Evolutionary conservation across 23 tunicate species (phyloP), one percentile per base, ranked within the genome.

Genomic region (Diplosoma virens): DNA sequence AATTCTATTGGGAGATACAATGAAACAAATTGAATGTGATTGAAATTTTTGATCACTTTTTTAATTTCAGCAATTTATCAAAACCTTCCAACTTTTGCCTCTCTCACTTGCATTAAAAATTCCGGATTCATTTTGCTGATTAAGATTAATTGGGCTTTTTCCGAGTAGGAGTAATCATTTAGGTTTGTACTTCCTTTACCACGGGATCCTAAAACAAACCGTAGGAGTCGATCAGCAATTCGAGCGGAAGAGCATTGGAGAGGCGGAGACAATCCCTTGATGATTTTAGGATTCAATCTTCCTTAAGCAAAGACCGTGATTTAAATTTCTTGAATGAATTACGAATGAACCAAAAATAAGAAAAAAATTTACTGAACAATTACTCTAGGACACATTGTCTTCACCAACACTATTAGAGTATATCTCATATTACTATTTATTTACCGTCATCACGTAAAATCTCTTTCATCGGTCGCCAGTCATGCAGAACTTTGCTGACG

Each of bases 161-260:
- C 80, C 9, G 5, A 59, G 48, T 71, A 20, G 32, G 75, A 46
- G 41, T 63, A 50, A 59, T 89, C 74, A 0, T 52, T 30, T 30
- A 89, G 26, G 52, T 29, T 18, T 1, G 71, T 61, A 9, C 79
- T 30, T 11, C 88, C 88, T 21, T 53, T 41, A 25, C 82, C 71
- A 1, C 63, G 46, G 3, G 54, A 22, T 27, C 73, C 77, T 5
- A 69, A 34, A 28, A 71, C 46, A 5, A 88, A 67, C 25, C 96
- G 32, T 11, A 89, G 71, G 0, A 82, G 35, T 30, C 96, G 83
- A 47, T 89, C 82, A 0, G 86, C 96, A 18, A 89, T 66, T n/a
- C 96, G 60, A 46, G 59, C 66, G 20, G 88, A 50, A 17, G 88
- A 84, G 81, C 96, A 89, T 52, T 58, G 28, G 21, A 89, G 32